Conservation (phyloP, 2,888 invertebrate species). For the Seira ritae region DNA sequence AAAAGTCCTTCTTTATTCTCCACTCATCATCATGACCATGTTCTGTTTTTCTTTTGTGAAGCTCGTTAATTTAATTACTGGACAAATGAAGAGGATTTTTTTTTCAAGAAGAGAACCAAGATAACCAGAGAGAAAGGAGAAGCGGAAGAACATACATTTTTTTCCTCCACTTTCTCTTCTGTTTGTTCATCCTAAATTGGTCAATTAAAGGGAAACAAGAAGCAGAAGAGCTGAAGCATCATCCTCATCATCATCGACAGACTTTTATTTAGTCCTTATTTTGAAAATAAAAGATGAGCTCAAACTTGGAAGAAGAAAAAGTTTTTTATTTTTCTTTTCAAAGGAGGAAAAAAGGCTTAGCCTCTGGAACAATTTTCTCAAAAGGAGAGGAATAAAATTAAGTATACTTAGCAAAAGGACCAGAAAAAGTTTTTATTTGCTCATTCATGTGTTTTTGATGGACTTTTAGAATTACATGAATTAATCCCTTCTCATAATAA, state of each 20-base stretch:
- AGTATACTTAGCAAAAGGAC: too few relatives aligned
- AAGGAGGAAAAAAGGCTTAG: too few relatives aligned
- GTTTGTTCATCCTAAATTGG: slow-evolving; percentile 38
- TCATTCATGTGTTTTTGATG: slow-evolving; percentile 17
- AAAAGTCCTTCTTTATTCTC: background rate
- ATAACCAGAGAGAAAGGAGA: background rate
- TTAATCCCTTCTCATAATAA: slow-evolving; percentile 39
- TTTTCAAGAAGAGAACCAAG: background rate
- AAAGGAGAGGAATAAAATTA: too few relatives aligned
- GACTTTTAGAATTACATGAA: slow-evolving; percentile 45
- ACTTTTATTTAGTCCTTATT: too few relatives aligned
- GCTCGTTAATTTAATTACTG: slow-evolving; percentile 59
- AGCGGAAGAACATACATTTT: slow-evolving; percentile 10
- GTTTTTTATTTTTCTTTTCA: too few relatives aligned
- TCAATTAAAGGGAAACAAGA: slow-evolving; percentile 40
- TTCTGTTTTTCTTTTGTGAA: too few relatives aligned
- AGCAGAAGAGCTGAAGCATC: background rate
- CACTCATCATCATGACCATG: too few relatives aligned
- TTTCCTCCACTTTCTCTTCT: background rate
- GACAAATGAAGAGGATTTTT: slow-evolving; percentile 56
- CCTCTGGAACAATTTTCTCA: too few relatives aligned
- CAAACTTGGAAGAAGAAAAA: background rate
- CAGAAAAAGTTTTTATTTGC: slow-evolving; percentile 25
- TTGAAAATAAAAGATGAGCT: slow-evolving; percentile 82
- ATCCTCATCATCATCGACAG: too few relatives aligned